Base-by-base conservation (phyloP, 2,797 vertebrate species). In the Micromesistius poutassou region DNA sequence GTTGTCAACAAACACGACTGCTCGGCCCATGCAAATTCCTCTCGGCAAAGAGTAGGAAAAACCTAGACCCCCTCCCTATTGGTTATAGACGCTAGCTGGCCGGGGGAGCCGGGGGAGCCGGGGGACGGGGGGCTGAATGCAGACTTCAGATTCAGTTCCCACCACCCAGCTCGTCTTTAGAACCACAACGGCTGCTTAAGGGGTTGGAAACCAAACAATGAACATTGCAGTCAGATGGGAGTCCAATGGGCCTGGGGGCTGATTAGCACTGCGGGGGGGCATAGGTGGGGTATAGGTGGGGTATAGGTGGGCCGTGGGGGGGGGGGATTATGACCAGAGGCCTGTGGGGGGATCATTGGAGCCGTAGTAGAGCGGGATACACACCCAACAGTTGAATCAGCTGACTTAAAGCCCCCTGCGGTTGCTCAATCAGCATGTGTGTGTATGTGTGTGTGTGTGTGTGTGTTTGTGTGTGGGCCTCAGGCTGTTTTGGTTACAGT, bases 241-340 rank as follows among this genome's bases (percentile, higher is more conserved):
- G 42, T 38, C 14, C 12, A 46, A 14, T 3, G 83, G 83, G 85
- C 71, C 83, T 85, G 82, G 88, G 80, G 86, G 85, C 83, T 88
- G 90, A 91, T 90, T 85, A 90, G 80, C 85, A 83, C 80, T 82
- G 87, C 81, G 79, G 79, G 83, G 82, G 81, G 79, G 76, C 85
- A 73, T 81, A 82, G 80, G 85, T 84, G 83, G 90, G 38, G 42
- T 14, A 0, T 0, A 16, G 42, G 42, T 13, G 16, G 42, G 16
- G 12, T 4, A 16, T 13, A 14, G 42, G 16, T 3, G 42, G 42
- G 10, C 3, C 12, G 0, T 13, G 42, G 42, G 42, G 42, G 79
- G 74, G 82, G 85, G 86, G 82, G 85, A 82, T 87, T 87, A 84
- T 88, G 88, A 90, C 90, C 89, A 87, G 85, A 87, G 86, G 82